Evolutionary conservation across 2,797 vertebrate genomes (phyloP), one percentile per base, ranked within the genome.

Genomic region (Taeniopygia guttata): DNA sequence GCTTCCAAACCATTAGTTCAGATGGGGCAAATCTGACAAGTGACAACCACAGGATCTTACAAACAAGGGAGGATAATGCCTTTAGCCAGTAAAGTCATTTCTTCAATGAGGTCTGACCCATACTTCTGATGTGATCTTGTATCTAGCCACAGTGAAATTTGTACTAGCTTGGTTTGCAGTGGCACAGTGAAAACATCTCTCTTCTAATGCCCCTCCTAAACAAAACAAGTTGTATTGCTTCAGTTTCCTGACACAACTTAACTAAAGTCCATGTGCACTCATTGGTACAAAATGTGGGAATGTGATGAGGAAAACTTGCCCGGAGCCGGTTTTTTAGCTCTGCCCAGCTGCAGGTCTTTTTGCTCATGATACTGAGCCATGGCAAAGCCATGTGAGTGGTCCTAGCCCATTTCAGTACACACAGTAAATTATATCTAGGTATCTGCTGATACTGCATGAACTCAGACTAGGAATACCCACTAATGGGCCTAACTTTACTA

Each of bases 341-440:
- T 77, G 7, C 12, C 11, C 34, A 66, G 30, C 36, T 73, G 46
- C 54, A 90, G 13, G 1, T 36, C 21, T 20, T 73, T 81, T 29
- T 90, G 54, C 7, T 34, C 10, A 11, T 23, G 5, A 30, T 63
- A 19, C 3, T 55, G 23, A 76, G 13, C 6, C 9, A 13, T 1
- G n/a, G 13, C 29, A 69, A 73, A 69, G 20, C 22, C 27, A 1
- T 42, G 29, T 48, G 10, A 32, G 27, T 3, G 3, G 5, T 45
- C 7, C 42, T 27, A 70, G 21, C 5, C 45, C 29, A 3, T 64
- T 73, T 62, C 51, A 81, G 32, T 2, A 2, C 10, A 48, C 7
- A 2, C 0, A 0, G 5, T 22, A 56, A 74, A 2, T 43, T 23
- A 25, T 29, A 34, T 20, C 17, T 54, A 56, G 4, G 3, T 42